These are phyloP conservation scores for Trissolcus basalis DNA, from an alignment of 1,140 invertebrate genomes.

Conservation along the genomic window DNA sequence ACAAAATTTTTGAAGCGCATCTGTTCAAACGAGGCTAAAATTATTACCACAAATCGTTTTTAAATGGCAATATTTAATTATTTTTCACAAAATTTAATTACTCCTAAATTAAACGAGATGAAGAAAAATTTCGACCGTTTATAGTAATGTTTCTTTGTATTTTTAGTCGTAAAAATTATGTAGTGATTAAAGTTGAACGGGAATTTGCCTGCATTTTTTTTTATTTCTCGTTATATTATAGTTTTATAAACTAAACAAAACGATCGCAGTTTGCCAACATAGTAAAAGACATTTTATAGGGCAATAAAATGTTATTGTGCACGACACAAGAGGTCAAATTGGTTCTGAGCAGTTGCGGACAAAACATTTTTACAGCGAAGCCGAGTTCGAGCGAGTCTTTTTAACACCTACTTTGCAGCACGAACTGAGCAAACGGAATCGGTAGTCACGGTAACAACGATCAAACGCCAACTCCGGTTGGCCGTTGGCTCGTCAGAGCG, in stretches of 20 bases:
- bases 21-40: too few relatives aligned
- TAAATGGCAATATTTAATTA: too few relatives aligned
- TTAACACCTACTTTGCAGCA: constrained; percentile 49
- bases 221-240: constrained; percentile 22
- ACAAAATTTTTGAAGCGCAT: too few relatives aligned
- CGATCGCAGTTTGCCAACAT: constrained; percentile 28
- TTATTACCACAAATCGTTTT: too few relatives aligned
- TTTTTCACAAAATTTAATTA: too few relatives aligned
- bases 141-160: too few relatives aligned
- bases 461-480: constrained; percentile 63
- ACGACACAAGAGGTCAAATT: constrained; percentile 38
- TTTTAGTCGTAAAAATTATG: too few relatives aligned
- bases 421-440: constrained; percentile 23
- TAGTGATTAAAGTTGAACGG: not conserved
- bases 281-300: constrained; percentile 48
- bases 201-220: too few relatives aligned
- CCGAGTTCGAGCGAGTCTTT: constrained; percentile 33
- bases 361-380: constrained; percentile 45
- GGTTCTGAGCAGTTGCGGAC: constrained; percentile 14
- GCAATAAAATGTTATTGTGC: constrained; percentile 52
- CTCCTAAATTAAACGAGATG: too few relatives aligned
- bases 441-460: constrained; percentile 73
- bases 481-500: constrained; percentile 14
- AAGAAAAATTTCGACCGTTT: too few relatives aligned
- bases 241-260: constrained; percentile 45